Base-by-base conservation (phyloP, 2,888 invertebrate genomes). In the Cactoblastis cactorum region DNA sequence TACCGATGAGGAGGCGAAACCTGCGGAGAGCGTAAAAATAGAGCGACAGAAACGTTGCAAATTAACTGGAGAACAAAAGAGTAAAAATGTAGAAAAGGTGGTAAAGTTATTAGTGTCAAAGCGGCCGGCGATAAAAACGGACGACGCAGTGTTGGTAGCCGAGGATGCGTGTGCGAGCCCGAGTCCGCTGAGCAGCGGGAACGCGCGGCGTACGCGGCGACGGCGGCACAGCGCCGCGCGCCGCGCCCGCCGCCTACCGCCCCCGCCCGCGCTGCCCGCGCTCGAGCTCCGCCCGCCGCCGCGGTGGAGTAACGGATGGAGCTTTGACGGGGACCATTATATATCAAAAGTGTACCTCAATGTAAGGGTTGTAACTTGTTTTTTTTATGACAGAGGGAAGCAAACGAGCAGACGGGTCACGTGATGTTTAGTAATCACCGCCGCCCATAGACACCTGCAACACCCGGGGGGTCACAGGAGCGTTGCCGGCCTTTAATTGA, bases 251-350 rank as follows among this genome's bases (percentile, higher is more conserved):
- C 66, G 45, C 54, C 50, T 51, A 43, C 60, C 55, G 55, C 51
- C 59, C 12, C 56, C 55, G 28, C 61, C 51, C 34, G 55, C 62
- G 35, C 61, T 56, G 34, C 53, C 52, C 24, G 53, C 54, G 39
- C 54, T 52, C 19, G 71, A 75, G 45, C 78, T 74, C 9, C 70
- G 78, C 32, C 65, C 75, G 17, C 73, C 79, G 12, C 88, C 87
- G 11, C 73, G 86, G 58, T 97, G 96, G 96, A 96, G 95, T 73
- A 97, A 97, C 75, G 97, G 97, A 22, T 97, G 97, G 97, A 92
- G 92, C 57, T 97, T 97, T 96, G 95, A 95, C 71, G 97, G 97
- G 45, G 94, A 95, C 61, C 91, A 95, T 28, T 95, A 93, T 74
- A 92, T 96, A 71, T 94, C 95, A 59, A 94, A 94, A 90, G 95